Base-by-base conservation (phyloP, 37 sponge, comb jelly and placozoan genomes). In the Aphrocallistes beatrix region DNA sequence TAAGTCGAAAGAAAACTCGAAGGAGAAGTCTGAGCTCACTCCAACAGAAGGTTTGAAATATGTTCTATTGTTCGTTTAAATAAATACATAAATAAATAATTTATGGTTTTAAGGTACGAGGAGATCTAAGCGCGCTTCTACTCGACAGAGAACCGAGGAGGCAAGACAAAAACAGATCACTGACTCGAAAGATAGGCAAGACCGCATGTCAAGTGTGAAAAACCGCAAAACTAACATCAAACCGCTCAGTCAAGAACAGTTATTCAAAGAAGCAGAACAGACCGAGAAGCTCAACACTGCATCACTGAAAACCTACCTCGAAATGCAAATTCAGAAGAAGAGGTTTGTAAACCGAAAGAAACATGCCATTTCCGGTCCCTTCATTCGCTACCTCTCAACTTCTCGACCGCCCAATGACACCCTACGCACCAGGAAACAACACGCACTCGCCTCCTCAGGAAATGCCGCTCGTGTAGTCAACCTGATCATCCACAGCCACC, bases 281-380 rank as follows among this genome's bases (percentile, higher is more conserved):
- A 99, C 99, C 21, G 99, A 99, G 47, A 39, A 88, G n/a, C 92
- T 91, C 82, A 99, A 99, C 82, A 30, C 94, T 37, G 94, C 88
- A 6, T 92, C 97, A 10, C 89, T 99, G 1, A 92, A 92, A 38
- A 93, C 92, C 0, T 99, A 90, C 85, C 38, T 88, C 0, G 89
- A 88, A 42, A 81, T 94, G 83, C 96, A 96, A 86, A 93, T 91
- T 39, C 93, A 99, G 51, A 94, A 89, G 88, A 90, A 88, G 82
- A 92, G 90, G 81, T 94, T 86, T 25, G 88, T 86, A 0, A 89
- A 85, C 38, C 83, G 86, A 16, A 89, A 88, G 83, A 90, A 91
- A 38, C 83, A 38, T 13, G 90, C 83, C 8, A 37, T 92, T 0
- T 36, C 75, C 19, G 94, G 94, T n/a, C 95, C 97, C 0, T 38